Evolutionary conservation across 2,113 vertebrate genomes (phyloP), one percentile per base, ranked within the genome.

Genomic region (Henicopernis longicauda): DNA sequence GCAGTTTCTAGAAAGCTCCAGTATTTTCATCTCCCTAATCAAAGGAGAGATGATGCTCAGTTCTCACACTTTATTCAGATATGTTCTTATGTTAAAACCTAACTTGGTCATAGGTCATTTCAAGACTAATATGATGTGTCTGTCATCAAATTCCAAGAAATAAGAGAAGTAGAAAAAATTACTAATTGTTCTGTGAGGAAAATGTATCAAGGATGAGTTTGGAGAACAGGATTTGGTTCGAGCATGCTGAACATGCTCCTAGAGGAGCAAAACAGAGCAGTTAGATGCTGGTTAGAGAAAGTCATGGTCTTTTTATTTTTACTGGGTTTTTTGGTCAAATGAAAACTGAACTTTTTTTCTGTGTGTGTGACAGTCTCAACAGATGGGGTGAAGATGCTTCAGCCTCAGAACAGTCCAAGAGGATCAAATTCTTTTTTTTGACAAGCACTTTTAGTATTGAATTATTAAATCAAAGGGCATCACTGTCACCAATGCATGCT

Each of bases 381-480:
- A 90, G 70, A 54, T 42, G 36, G 29, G 34, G 34, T 31, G 59
- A 63, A 90, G 44, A 52, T 47, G 27, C 27, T 82, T 34, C 74
- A 76, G 42, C 77, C 62, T 93, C 44, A 31, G 44, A 93, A 57
- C 47, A 82, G 44, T 34, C 26, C 61, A 27, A 73, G 57, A 40
- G 71, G 90, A 79, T 16, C n/a, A 71, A 86, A 82, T 61, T 70
- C 49, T 76, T 59, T 42, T 49, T 49, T 83, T 52, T 61, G 80
- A 92, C 74, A 94, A 66, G 62, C 54, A 49, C 63, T 88, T 88
- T 54, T 57, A 70, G 36, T 26, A 25, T 1, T 88, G 74, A 86
- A 61, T 93, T 91, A 92, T 92, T 86, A 61, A 95, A 90, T 86
- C 74, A 80, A 77, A 82, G 88, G 73, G 38, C 78, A 84, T 90